These are phyloP conservation scores for Microcebus ravelobensis DNA, from an alignment of 2,113 vertebrate species.

Conservation along the genomic window DNA sequence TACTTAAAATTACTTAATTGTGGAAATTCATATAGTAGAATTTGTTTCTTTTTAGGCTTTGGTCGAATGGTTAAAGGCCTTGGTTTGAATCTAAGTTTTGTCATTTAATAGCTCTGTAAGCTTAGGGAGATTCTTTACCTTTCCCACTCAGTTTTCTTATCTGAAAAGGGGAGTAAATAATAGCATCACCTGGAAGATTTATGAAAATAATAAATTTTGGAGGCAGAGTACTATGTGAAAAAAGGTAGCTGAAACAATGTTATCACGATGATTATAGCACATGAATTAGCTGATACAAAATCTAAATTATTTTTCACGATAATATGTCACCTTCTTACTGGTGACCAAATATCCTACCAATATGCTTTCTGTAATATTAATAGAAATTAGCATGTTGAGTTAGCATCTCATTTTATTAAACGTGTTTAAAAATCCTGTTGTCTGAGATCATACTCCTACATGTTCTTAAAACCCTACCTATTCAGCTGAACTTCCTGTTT, in stretches of 20 bases:
- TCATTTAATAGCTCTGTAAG: neutral
- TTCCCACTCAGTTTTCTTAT: neutral
- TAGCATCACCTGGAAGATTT: neutral
- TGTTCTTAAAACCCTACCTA: constrained; percentile 50
- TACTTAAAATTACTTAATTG: neutral
- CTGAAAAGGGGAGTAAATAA: neutral
- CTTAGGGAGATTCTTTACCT: neutral
- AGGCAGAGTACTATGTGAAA: neutral
- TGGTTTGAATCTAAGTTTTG: neutral
- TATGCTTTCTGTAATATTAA: constrained; percentile 4
- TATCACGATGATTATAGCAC: neutral
- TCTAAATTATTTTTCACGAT: neutral
- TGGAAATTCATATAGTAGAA: neutral
- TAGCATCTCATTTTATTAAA: constrained; percentile 18
- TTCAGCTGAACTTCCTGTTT: constrained; percentile 56
- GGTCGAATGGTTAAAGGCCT: neutral
- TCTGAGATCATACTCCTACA: constrained; percentile 22
- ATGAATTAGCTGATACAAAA: neutral
- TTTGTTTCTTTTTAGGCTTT: constrained; percentile 21
- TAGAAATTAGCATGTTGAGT: neutral
- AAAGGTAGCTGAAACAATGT: neutral
- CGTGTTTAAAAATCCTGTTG: constrained; percentile 31
- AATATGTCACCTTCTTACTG: neutral
- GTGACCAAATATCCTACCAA: neutral
- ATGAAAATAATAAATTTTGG: neutral